Evolutionary conservation across 2,888 invertebrate genomes (phyloP).

Genomic region (Formica aserva): DNA sequence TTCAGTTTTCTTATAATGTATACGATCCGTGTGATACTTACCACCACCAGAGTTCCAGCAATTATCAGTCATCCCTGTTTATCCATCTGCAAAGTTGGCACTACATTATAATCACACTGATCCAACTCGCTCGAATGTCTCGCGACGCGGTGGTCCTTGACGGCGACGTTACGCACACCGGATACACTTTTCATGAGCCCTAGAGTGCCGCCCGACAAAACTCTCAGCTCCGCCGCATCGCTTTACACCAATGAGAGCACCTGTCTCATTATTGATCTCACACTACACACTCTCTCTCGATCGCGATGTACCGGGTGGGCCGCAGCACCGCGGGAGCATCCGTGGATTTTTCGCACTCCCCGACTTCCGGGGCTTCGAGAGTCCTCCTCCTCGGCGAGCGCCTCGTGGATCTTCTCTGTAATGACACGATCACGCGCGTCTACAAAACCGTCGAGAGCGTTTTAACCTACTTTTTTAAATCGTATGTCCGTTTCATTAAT

Average conservation of each 20-base stretch:
- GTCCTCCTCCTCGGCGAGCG: background rate
- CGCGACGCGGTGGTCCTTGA: constrained; percentile 77
- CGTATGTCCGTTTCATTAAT: background rate
- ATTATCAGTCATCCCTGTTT: constrained; percentile 92
- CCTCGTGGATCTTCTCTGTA: constrained; percentile 22
- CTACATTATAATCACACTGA: constrained; percentile 78
- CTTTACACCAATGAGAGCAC: constrained; percentile 61
- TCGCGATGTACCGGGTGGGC: constrained; percentile 54
- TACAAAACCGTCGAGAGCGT: constrained; percentile 30
- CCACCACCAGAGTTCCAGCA: constrained; percentile 93
- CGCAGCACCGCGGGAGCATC: constrained; percentile 30
- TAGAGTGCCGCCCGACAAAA: constrained; percentile 62
- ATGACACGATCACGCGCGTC: constrained; percentile 24
- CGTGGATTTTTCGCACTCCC: constrained; percentile 26
- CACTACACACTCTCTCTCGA: constrained; percentile 67
- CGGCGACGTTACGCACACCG: constrained; percentile 73
- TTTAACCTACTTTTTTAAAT: constrained; percentile 28
- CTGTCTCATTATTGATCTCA: constrained; percentile 68
- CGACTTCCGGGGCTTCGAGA: background rate
- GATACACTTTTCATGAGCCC: constrained; percentile 71
- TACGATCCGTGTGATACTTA: constrained; percentile 83
- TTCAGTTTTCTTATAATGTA: too few relatives aligned
- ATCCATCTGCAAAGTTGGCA: constrained; percentile 84
- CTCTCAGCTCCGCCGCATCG: constrained; percentile 60
- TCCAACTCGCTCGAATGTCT: constrained; percentile 75